Percentiles rank a stretch among this genome's conserved stretches.
Evolutionary conservation across 2,113 vertebrate species (phyloP).

Genomic region (Tetrao urogallus): DNA sequence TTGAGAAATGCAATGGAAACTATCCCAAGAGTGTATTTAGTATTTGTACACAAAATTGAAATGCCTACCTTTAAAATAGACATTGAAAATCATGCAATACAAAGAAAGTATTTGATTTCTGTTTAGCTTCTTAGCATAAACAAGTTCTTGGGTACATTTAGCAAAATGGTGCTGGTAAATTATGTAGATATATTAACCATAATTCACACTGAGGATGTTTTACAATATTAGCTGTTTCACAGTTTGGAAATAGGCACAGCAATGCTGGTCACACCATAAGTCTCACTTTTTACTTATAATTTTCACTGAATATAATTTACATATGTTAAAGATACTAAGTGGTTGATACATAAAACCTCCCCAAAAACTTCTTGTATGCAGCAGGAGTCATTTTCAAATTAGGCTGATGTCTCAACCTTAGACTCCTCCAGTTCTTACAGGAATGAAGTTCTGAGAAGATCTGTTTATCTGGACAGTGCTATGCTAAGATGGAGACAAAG

Average conservation of each 20-base stretch:
- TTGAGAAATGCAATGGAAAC: conserved; percentile 40
- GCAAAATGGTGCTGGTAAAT: not conserved
- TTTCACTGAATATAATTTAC: not conserved
- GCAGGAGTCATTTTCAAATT: not conserved
- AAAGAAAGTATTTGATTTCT: conserved; percentile 12
- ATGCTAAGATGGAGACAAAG: not conserved
- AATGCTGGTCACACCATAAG: not conserved
- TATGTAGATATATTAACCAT: not conserved
- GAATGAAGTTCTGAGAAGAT: not conserved
- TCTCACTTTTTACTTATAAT: not conserved
- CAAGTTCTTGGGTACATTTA: not conserved
- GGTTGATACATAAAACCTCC: not conserved
- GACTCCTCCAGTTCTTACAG: not conserved
- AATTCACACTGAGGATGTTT: not conserved
- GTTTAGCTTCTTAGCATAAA: not conserved
- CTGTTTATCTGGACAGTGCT: not conserved
- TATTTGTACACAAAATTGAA: conserved; percentile 19
- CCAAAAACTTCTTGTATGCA: not conserved
- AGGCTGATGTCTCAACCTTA: not conserved
- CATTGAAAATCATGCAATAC: conserved; percentile 27
- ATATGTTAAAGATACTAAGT: not conserved
- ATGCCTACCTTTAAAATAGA: conserved; percentile 15
- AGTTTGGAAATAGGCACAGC: not conserved
- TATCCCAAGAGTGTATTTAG: conserved; percentile 11
- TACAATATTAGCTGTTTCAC: not conserved